Base-by-base conservation (phyloP, 92 coral and sea anemone genomes). In the Parazoanthus darwini region DNA sequence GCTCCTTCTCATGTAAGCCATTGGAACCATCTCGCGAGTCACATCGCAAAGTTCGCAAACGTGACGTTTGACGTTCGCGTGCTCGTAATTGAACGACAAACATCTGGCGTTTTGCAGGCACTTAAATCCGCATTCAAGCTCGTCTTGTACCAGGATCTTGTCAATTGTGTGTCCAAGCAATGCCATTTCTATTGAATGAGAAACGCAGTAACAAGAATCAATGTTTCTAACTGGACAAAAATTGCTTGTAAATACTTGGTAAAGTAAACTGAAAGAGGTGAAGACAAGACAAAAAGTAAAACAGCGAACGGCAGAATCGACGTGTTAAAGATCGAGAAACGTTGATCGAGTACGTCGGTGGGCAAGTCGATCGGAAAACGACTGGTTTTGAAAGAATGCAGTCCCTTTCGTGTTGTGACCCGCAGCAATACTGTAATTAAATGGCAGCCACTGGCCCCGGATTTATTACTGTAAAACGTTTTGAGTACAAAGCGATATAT, bases 41-140 rank as follows among this genome's bases (percentile, higher is more conserved):
- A 51, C 23, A 14, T 75, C 51, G 23, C 79, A 75, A 38, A 75
- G 25, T 36, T 75, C 79, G 18, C 79, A 75, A 38, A 75, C 50
- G 14, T 75, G 79, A 38, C 23, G 51, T 8, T 20, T 14, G 51
- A 16, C 51, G 50, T 3, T 26, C 10, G 23, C 51, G 51, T 75
- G 25, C 23, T 75, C 79, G 23, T 75, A 75, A 43, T 75, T 75
- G 14, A 75, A 75, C 14, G 79, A 75, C 9, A 75, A 75, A 37
- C 79, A 75, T 16, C 79, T 15, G 44, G 46, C 51, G 79, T 75
- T 22, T 37, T 75, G 79, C 48, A 75, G 50, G 50, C 79, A 75
- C 42, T 9, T 75, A 23, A 75, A 1, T 20, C 79, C 79, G 44
- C 79, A 75, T 1, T 75, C 46, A 22, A 75, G 79, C 79, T 75